A percentile compares a stretch with the other conserved stretches of the same genome.
Evolutionary conservation across 2,888 invertebrate species (phyloP).

Genomic region (Lordiphosa andalusiaca): DNA sequence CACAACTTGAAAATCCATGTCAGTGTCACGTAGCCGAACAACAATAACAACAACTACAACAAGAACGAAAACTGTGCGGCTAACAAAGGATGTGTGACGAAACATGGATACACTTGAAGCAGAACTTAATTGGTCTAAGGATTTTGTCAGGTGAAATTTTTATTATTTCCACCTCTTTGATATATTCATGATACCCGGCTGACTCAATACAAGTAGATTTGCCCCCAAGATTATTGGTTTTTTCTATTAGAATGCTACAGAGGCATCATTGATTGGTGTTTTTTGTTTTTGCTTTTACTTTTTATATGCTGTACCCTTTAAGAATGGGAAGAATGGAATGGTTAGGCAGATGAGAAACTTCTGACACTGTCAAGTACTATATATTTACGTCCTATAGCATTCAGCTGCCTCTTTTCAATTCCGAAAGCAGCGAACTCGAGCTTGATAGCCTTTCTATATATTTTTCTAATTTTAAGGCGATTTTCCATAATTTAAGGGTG

Average conservation of each 20-base stretch:
- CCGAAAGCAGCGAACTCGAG: too few relatives aligned
- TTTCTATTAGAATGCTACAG: conserved; percentile 41
- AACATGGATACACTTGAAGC: conserved; percentile 43
- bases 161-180: too few relatives aligned
- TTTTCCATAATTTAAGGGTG: too few relatives aligned
- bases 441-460: too few relatives aligned
- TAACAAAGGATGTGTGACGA: conserved; percentile 28
- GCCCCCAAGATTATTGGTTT: conserved; percentile 7
- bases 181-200: neutral
- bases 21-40: conserved; percentile 76
- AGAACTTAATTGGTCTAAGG: conserved; percentile 7
- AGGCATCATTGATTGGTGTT: conserved; percentile 41
- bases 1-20: conserved; percentile 75
- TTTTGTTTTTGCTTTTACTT: conserved; percentile 43
- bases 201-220: conserved; percentile 15
- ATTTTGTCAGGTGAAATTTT: neutral
- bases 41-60: conserved; percentile 27
- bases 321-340: too few relatives aligned
- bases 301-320: neutral
- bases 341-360: too few relatives aligned
- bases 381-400: too few relatives aligned
- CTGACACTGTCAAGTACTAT: too few relatives aligned
- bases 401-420: too few relatives aligned
- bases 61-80: conserved; percentile 16
- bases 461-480: too few relatives aligned